Evolutionary conservation across 2,888 invertebrate species (phyloP).

Genomic region (Drosophila pseudotakahashii): DNA sequence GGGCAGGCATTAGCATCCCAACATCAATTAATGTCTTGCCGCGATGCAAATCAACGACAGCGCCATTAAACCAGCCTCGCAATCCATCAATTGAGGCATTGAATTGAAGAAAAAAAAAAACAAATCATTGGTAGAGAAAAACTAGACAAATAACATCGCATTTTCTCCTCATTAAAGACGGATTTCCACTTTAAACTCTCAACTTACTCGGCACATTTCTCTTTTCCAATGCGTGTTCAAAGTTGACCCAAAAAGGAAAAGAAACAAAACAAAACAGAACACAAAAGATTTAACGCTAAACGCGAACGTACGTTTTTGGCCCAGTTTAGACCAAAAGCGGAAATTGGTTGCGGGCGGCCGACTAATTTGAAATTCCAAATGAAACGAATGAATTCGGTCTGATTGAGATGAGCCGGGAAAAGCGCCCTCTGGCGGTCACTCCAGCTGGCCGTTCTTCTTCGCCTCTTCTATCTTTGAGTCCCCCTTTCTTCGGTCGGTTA

Average conservation of each 20-base stretch:
- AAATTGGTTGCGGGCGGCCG: slow-evolving; percentile 32
- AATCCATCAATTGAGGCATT: slow-evolving; percentile 36
- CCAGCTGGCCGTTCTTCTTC: slow-evolving; percentile 2
- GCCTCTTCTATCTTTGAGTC: not conserved
- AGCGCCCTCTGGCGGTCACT: slow-evolving; percentile 17
- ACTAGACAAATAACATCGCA: slow-evolving; percentile 13
- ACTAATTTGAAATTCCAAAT: slow-evolving; percentile 38
- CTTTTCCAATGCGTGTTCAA: slow-evolving; percentile 33
- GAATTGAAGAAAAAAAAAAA: slow-evolving; percentile 2
- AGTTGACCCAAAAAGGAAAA: slow-evolving; percentile 38
- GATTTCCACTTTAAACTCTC: slow-evolving; percentile 50
- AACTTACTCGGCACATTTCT: slow-evolving; percentile 35
- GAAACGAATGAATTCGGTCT: slow-evolving; percentile 36
- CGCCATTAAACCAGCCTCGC: slow-evolving; percentile 30
- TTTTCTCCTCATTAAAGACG: slow-evolving; percentile 54
- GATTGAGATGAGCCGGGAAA: slow-evolving; percentile 35
- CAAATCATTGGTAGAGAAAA: not conserved
- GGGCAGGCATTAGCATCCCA: slow-evolving; percentile 36
- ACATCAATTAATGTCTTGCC: slow-evolving; percentile 45
- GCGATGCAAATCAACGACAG: slow-evolving; percentile 43
- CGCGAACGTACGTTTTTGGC: slow-evolving; percentile 39
- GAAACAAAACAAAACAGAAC: slow-evolving; percentile 11
- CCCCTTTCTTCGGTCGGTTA: not conserved
- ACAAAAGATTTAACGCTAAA: slow-evolving; percentile 29
- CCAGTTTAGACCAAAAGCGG: slow-evolving; percentile 36